These are phyloP conservation scores for Poecilia velifera DNA, from an alignment of 2,797 vertebrate species.

Conservation along the genomic window DNA sequence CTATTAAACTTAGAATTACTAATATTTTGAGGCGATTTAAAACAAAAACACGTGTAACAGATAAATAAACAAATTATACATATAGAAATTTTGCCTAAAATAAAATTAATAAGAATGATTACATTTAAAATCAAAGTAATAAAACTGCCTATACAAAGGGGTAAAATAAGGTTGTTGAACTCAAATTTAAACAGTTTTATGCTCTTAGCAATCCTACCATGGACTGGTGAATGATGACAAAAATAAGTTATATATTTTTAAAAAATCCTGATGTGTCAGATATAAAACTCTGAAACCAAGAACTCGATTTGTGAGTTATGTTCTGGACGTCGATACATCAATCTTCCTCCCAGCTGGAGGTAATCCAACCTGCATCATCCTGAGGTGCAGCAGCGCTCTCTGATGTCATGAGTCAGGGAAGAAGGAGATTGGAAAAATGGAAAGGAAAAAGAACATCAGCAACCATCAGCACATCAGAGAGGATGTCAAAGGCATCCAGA, in stretches of 20 bases:
- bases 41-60: not conserved
- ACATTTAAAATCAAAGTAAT: not conserved
- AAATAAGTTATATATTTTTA: not conserved
- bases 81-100: not conserved
- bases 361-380: not conserved
- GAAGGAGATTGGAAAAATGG: not conserved
- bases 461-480: constrained; percentile 57
- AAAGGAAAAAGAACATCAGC: not conserved
- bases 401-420: constrained; percentile 3
- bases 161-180: not conserved
- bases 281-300: not conserved
- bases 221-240: not conserved
- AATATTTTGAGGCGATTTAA: not conserved
- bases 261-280: not conserved
- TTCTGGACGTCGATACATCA: not conserved
- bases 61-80: not conserved
- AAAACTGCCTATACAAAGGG: not conserved
- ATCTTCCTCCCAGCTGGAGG: constrained; percentile 7
- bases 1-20: not conserved
- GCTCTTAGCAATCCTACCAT: not conserved
- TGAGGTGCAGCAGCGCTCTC: not conserved
- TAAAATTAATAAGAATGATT: not conserved
- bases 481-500: constrained; percentile 25
- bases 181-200: not conserved
- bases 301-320: not conserved